A percentile compares a stretch with the other conserved stretches of the same genome.
phyloP scores from a whole-genome alignment of 2,797 vertebrate species.

The Delichon dasypus region DNA sequence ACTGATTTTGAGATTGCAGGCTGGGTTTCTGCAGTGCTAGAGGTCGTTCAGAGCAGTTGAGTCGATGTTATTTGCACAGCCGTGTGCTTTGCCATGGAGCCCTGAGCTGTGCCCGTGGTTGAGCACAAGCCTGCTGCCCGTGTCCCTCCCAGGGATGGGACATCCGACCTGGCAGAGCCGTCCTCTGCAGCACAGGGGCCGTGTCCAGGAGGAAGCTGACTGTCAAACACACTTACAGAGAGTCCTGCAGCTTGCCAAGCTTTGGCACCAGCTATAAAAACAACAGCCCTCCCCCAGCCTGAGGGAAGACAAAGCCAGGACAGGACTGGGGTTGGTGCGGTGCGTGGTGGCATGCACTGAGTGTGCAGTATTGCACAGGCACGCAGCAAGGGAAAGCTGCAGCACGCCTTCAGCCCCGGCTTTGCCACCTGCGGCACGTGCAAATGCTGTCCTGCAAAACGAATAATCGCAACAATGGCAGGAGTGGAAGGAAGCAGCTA shows the following conservation, averaged over 20 bases:
- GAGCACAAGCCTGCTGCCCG: background rate
- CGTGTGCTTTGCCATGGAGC: background rate
- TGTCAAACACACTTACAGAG: background rate
- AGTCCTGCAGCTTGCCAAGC: constrained; percentile 40
- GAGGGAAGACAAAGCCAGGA: constrained; percentile 18
- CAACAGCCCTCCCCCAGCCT: constrained; percentile 9
- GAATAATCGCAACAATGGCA: background rate
- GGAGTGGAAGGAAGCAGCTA: background rate
- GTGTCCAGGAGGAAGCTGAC: constrained; percentile 37
- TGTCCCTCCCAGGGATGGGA: background rate
- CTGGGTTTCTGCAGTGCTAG: constrained; percentile 26
- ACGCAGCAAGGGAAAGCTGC: background rate
- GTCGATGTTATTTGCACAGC: constrained; percentile 24
- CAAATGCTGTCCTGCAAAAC: background rate
- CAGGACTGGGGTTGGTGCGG: background rate
- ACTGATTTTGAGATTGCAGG: constrained; percentile 45
- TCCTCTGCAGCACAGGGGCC: background rate
- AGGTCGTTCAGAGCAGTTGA: constrained; percentile 40
- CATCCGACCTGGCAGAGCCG: background rate
- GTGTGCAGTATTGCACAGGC: background rate
- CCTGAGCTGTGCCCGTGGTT: background rate
- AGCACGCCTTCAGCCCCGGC: background rate
- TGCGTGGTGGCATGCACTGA: background rate
- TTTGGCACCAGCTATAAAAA: constrained; percentile 20
- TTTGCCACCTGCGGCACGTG: background rate